Evolutionary conservation across 2,888 invertebrate genomes (phyloP).

Genomic region (Meganola albula): DNA sequence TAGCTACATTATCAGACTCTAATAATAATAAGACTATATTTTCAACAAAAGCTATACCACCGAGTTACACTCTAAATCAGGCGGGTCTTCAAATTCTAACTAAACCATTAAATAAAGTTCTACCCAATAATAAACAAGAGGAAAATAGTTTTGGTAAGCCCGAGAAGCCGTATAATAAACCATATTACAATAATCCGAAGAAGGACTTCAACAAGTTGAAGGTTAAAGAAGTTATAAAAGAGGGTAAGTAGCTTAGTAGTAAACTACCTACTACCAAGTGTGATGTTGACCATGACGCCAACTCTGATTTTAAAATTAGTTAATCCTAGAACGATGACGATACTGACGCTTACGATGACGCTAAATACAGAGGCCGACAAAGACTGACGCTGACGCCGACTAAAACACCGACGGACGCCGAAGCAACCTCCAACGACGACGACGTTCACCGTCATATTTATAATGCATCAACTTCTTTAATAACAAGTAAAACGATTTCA

Average conservation of each 20-base stretch:
- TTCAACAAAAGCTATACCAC: constrained; percentile 79
- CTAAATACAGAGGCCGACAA: too few relatives aligned
- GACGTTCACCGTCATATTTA: too few relatives aligned
- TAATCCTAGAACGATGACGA: too few relatives aligned
- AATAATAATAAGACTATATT: constrained; percentile 72
- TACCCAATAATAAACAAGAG: constrained; percentile 65
- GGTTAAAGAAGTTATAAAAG: constrained; percentile 23
- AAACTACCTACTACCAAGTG: too few relatives aligned
- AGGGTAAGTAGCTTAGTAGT: constrained; percentile 46
- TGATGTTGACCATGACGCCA: too few relatives aligned
- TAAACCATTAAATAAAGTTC: constrained; percentile 79
- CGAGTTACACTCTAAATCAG: constrained; percentile 79
- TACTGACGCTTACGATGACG: too few relatives aligned
- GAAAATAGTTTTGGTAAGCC: constrained; percentile 56
- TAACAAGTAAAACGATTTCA: too few relatives aligned
- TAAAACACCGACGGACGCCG: too few relatives aligned
- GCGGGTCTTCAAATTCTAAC: constrained; percentile 82
- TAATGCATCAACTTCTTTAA: too few relatives aligned
- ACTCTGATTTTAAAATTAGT: too few relatives aligned
- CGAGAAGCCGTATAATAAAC: constrained; percentile 56
- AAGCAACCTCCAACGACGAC: too few relatives aligned
- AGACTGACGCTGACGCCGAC: too few relatives aligned
- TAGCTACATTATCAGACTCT: constrained; percentile 74
- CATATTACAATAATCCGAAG: constrained; percentile 33
- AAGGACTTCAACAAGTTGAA: constrained; percentile 42